phyloP scores from a whole-genome alignment of 1,140 invertebrate species.

The Leptopilina clavipes region DNA sequence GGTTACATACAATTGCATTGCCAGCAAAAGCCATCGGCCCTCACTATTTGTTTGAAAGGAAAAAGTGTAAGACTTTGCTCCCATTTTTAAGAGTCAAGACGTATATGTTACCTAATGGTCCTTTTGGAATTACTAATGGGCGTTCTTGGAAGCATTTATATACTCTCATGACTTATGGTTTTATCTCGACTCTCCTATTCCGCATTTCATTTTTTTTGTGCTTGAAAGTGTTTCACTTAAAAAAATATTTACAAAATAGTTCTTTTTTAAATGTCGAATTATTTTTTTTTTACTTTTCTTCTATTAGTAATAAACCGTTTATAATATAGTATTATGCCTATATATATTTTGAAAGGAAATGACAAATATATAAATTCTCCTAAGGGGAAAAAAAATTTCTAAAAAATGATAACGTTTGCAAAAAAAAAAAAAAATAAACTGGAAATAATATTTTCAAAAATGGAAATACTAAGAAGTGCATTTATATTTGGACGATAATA shows the following conservation, averaged over 20 bases:
- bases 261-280: no score
- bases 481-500: conserved; percentile 3
- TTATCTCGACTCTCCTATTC: not conserved
- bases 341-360: no score
- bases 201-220: not conserved
- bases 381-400: no score
- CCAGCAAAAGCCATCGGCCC: not conserved
- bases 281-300: no score
- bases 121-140: conserved; percentile 19
- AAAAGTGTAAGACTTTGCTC: conserved; percentile 13
- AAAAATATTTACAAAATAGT: no score
- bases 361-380: no score
- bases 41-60: conserved; percentile 17
- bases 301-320: no score
- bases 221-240: no score
- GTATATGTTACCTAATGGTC: conserved; percentile 7
- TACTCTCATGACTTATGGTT: conserved; percentile 2
- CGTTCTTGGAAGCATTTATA: not conserved
- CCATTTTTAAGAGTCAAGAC: not conserved
- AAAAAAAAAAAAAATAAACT: no score
- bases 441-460: not conserved
- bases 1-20: conserved; percentile 11
- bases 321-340: no score
- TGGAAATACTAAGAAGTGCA: not conserved
- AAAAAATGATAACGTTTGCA: not conserved